Base-by-base conservation (phyloP, 2,113 vertebrate genomes). In the Lepus americanus region DNA sequence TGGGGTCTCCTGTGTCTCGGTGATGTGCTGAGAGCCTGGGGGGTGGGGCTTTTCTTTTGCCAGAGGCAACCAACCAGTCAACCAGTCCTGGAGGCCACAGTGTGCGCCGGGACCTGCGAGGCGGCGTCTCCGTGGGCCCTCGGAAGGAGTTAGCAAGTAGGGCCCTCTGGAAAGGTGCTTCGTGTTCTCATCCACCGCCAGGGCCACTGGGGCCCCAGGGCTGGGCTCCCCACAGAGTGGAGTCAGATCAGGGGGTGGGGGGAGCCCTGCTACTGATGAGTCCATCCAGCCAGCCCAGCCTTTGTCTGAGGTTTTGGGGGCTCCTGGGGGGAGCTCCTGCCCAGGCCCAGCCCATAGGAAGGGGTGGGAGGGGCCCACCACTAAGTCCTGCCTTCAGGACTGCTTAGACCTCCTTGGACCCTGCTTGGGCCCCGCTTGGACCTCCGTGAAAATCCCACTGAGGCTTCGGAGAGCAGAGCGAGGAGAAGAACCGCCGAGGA, bases 141-240 rank as follows among this genome's bases (percentile, higher is more conserved):
- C 19, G 1, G 1, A 5, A 27, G 73, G 44, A 2, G 23, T 51
- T 11, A 1, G 8, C 31, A 29, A 2, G 64, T 16, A 6, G 6
- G 1, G 9, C 3, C 23, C 5, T n/a, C 49, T 67, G 36, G n/a
- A 22, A 67, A 64, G 69, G 20, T 5, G 12, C 14, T 16, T 22
- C 0, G 0, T 36, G 27, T 33, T 33, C 29, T 81, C 31, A 2
- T 16, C 3, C 20, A 20, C 72, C 20, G 9, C 64, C 1, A 1
- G 69, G 55, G 17, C 64, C 0, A 0, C 39, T n/a, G 8, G 31
- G 22, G 2, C 6, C 53, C 55, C 9, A 9, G 77, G 49, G 19
- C 59, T 55, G 25, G 11, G 33, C 29, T 33, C 44, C 27, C 39
- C 3, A 5, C 9, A 31, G 44, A 20, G 27, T 16, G 9, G 3